These are phyloP conservation scores for Conistra vaccinii DNA, from an alignment of 2,888 invertebrate species.

Conservation along the genomic window DNA sequence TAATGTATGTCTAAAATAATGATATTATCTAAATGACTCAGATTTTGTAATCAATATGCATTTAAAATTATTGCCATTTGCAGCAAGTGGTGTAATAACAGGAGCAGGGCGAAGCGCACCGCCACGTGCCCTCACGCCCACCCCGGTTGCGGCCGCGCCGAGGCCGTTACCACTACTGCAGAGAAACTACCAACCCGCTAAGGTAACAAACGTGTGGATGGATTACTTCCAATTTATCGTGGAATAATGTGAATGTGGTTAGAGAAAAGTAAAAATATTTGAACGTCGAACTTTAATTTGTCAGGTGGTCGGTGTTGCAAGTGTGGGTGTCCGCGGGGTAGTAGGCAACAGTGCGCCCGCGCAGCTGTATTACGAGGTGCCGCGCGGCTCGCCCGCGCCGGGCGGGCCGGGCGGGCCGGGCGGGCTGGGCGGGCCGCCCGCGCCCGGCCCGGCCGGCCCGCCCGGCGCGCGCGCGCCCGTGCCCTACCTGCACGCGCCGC, in stretches of 20 bases:
- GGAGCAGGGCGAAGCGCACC: slow-evolving; percentile 74
- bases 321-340: slow-evolving; percentile 81
- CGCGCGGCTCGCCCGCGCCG: slow-evolving; percentile 65
- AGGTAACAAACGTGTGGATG: slow-evolving; percentile 72
- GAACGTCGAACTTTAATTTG: neutral
- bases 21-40: neutral
- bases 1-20: neutral
- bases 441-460: no score
- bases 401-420: slow-evolving; percentile 47
- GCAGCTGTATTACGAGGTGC: slow-evolving; percentile 88
- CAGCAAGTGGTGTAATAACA: slow-evolving; percentile 83
- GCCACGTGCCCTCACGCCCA: slow-evolving; percentile 74
- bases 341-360: slow-evolving; percentile 87
- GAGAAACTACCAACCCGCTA: slow-evolving; percentile 87
- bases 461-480: slow-evolving; percentile 59
- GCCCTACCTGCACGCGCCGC: slow-evolving; percentile 85
- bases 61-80: slow-evolving; percentile 6
- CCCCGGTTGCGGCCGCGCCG: slow-evolving; percentile 76
- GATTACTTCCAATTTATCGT: neutral
- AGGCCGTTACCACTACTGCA: slow-evolving; percentile 86
- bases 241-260: neutral
- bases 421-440: slow-evolving; percentile 47
- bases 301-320: slow-evolving; percentile 84
- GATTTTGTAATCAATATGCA: neutral
- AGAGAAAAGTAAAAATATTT: neutral